Evolutionary conservation across 2,113 vertebrate genomes (phyloP), one percentile per base, ranked within the genome.

Genomic region (Leptosomus discolor): DNA sequence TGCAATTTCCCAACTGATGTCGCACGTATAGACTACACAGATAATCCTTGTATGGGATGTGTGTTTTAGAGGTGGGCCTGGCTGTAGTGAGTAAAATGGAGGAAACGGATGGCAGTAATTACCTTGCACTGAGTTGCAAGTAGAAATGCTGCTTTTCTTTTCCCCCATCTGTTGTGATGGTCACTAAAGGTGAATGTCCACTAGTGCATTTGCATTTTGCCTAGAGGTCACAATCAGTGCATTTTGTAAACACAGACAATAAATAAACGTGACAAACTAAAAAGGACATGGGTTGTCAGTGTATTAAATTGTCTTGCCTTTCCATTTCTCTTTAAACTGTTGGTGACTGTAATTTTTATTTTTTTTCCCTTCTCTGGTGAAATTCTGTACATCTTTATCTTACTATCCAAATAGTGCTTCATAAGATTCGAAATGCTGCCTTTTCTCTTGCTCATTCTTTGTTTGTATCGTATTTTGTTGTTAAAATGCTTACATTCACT

Each of bases 401-500:
- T 90, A 39, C 60, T 95, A 65, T 83, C 94, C 85, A 96, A 91
- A 90, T 92, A 57, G 67, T 92, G 37, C 74, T 74, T 88, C 75
- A 65, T 92, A 81, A 88, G 58, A 74, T 96, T 94, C 96, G 74
- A 97, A 96, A 88, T 79, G 46, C 67, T 74, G 69, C 61, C 74
- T 73, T 96, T 74, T 89, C 46, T 90, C 79, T 75, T 61, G 14
- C 89, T 89, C 3, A 6, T 90, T 90, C 73, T 94, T 90, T 96
- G 54, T 95, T 97, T 96, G 69, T 94, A 67, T 95, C 76, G 32
- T 91, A 85, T 96, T 77, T 97, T 94, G 90, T 90, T 95, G 93
- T 95, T 96, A 85, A 98, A 98, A 97, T 97, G 97, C 98, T 97
- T 98, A 95, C 89, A 46, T 97, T 98, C 95, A 29, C 91, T 97